Evolutionary conservation across 2,797 vertebrate species (phyloP).

Genomic region (Taeniopygia guttata): DNA sequence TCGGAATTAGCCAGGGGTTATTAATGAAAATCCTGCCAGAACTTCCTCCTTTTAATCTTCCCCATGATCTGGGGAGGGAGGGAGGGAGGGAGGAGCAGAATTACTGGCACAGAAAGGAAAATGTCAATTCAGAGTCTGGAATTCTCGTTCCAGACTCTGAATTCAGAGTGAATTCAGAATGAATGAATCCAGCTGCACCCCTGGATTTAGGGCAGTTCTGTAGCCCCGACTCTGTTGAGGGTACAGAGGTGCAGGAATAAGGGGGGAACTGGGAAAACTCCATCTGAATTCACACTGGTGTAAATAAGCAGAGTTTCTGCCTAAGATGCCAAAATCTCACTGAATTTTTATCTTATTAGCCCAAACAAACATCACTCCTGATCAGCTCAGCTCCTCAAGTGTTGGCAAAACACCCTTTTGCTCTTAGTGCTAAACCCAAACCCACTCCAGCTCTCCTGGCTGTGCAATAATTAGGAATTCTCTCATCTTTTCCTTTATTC

Average conservation of each 20-base stretch:
- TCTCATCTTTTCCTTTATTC: neutral
- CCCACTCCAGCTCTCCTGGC: neutral
- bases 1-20: neutral
- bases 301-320: neutral
- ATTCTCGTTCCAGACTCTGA: neutral
- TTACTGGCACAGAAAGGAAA: neutral
- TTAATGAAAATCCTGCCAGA: neutral
- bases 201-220: neutral
- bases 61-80: fast-evolving
- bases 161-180: too few relatives aligned
- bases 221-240: fast-evolving
- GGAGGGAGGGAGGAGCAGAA: neutral
- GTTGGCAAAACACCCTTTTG: neutral
- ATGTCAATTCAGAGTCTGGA: neutral
- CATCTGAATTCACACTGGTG: neutral
- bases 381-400: neutral
- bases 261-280: neutral
- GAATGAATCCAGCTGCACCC: neutral
- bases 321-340: neutral
- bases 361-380: neutral
- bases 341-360: neutral
- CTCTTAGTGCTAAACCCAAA: neutral
- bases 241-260: neutral
- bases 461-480: neutral
- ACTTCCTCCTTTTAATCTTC: neutral